These are phyloP conservation scores for Lophura swinhoii DNA, from an alignment of 2,797 vertebrate species.

Conservation along the genomic window DNA sequence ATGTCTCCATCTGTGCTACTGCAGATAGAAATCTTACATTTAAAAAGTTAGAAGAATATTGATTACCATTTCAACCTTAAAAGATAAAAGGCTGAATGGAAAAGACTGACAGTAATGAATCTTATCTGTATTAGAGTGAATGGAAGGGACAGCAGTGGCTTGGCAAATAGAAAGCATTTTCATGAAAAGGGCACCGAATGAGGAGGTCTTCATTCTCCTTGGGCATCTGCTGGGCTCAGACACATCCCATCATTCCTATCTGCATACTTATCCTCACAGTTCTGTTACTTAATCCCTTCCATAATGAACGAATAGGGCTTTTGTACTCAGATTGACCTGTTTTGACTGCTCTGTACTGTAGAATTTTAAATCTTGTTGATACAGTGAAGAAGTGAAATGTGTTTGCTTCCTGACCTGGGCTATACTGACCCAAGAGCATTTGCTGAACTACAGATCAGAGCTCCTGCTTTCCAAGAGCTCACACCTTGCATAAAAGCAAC, in stretches of 20 bases:
- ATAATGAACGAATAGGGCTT: slow-evolving; percentile 7
- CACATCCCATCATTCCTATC: slow-evolving; percentile 13
- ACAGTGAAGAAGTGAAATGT: slow-evolving; percentile 37
- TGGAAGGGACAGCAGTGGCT: neutral
- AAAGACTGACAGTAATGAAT: neutral
- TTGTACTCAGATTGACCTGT: slow-evolving; percentile 15
- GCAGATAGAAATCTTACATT: neutral
- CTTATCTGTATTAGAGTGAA: neutral
- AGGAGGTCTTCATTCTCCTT: neutral
- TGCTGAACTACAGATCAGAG: slow-evolving; percentile 23
- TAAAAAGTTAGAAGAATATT: neutral
- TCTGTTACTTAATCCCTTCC: slow-evolving; percentile 27
- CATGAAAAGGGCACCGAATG: neutral
- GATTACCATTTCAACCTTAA: neutral
- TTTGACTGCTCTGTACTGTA: slow-evolving; percentile 17
- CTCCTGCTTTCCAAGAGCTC: neutral
- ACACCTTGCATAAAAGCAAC: neutral
- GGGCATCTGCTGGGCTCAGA: neutral
- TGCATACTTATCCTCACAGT: neutral
- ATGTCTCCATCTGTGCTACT: neutral
- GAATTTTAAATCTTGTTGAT: slow-evolving; percentile 30
- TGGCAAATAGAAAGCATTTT: neutral
- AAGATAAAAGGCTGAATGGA: neutral
- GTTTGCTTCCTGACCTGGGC: slow-evolving; percentile 46
- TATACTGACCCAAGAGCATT: neutral